Evolutionary conservation across 2,797 vertebrate species (phyloP), one percentile per base, ranked within the genome.

Genomic region (Gymnocypris eckloni): DNA sequence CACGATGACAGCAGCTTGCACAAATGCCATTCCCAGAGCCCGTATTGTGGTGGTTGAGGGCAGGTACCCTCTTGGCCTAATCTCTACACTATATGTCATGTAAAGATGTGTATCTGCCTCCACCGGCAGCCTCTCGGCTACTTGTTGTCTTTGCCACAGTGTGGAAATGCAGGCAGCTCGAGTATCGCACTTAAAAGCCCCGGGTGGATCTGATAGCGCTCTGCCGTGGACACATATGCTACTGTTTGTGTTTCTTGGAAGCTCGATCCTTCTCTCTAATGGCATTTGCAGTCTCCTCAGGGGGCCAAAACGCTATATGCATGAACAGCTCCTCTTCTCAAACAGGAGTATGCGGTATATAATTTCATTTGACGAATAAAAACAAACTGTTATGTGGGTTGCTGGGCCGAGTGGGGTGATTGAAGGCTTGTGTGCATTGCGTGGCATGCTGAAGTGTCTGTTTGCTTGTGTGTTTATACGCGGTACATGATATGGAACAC

Each of bases 101-200:
- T 28, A 82, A 71, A 85, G 94, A 94, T 94, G 83, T 88, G 77
- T 92, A 94, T 94, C 93, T 91, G 84, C 91, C 88, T 92, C 86
- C 89, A 91, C 87, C 88, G 22, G 90, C 86, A 78, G 78, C 89
- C 88, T 91, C 90, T 90, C 72, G 78, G 89, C 91, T 86, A 93
- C 93, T 89, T 92, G 90, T 95, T 95, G 93, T 93, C 91, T 93
- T 92, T 94, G 91, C 90, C 92, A 90, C 88, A 89, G 90, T 92
- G 91, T 94, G 93, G 92, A 95, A 93, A 94, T 92, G 93, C 92
- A 91, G 93, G 93, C 90, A 75, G 73, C 90, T 92, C 86, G 86
- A 91, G 92, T 92, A 90, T 90, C 90, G 69, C 89, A 81, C 81
- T 75, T 83, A 86, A 86, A 85, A 84, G 90, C 86, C 83, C 87